Evolutionary conservation across 2,888 invertebrate species (phyloP).

Genomic region (Epirrhoe tristata): DNA sequence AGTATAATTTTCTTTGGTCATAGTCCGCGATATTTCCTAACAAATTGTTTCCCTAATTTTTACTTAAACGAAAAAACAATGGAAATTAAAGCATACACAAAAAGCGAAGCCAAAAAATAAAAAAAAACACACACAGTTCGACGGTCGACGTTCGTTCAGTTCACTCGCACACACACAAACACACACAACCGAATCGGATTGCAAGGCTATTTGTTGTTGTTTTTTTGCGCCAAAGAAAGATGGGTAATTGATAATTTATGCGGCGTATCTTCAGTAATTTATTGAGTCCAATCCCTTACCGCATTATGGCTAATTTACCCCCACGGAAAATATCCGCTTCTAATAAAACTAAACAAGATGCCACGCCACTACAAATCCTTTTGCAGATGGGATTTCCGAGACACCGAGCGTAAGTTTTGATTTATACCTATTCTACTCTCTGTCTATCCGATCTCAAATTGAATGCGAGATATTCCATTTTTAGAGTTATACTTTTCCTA

Average conservation of each 20-base stretch:
- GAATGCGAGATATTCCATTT: too few relatives aligned
- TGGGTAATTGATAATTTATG: conserved; percentile 48
- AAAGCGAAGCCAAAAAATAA: too few relatives aligned
- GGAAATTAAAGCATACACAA: too few relatives aligned
- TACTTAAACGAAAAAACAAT: too few relatives aligned
- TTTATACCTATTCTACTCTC: not conserved
- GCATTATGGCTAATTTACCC: conserved; percentile 90
- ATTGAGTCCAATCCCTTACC: conserved; percentile 37
- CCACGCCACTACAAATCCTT: conserved; percentile 92
- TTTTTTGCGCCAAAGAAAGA: conserved; percentile 9
- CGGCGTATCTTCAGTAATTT: conserved; percentile 52
- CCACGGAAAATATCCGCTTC: conserved; percentile 91
- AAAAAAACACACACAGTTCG: too few relatives aligned
- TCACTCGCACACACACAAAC: too few relatives aligned
- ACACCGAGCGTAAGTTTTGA: conserved; percentile 92
- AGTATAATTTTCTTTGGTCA: too few relatives aligned
- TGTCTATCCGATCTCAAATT: not conserved
- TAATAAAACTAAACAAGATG: conserved; percentile 90
- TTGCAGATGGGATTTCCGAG: conserved; percentile 96
- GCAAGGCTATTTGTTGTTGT: conserved; percentile 12
- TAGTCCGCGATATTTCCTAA: too few relatives aligned
- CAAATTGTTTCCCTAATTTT: too few relatives aligned
- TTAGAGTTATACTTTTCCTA: not conserved
- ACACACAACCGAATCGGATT: too few relatives aligned
- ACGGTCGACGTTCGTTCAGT: too few relatives aligned